Evolutionary conservation across 2,797 vertebrate genomes (phyloP).

Genomic region (Acrossocheilus fasciatus): DNA sequence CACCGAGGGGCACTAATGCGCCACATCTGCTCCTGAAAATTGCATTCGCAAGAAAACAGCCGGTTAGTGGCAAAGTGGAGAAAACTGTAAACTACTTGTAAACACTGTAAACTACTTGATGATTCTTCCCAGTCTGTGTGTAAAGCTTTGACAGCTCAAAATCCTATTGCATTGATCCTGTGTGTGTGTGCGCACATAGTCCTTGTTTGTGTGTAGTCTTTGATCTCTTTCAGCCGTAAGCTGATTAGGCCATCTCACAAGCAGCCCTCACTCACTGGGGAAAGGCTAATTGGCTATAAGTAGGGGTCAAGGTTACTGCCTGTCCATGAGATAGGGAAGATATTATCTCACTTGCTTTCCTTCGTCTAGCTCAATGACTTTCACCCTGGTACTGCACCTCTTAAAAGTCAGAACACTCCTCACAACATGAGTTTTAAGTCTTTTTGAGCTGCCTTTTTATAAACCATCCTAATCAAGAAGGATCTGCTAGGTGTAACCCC

Average conservation of each 20-base stretch:
- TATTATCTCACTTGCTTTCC: conserved; percentile 10
- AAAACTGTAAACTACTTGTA: neutral
- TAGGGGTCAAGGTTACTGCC: conserved; percentile 65
- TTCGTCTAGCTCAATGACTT: neutral
- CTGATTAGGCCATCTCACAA: conserved; percentile 37
- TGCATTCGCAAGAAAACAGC: neutral
- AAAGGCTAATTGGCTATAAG: conserved; percentile 58
- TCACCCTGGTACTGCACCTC: neutral
- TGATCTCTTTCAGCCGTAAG: conserved; percentile 36
- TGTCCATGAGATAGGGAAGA: conserved; percentile 1
- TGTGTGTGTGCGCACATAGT: neutral
- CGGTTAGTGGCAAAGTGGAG: neutral
- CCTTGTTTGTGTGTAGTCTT: conserved; percentile 18
- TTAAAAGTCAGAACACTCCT: neutral
- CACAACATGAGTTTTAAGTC: neutral
- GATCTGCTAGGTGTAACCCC: too few relatives aligned
- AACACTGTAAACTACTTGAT: conserved; percentile 1
- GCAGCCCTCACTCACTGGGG: conserved; percentile 10
- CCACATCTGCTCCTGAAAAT: neutral
- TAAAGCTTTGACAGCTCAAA: conserved; percentile 12
- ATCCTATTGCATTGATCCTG: conserved; percentile 11
- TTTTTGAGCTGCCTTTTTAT: neutral
- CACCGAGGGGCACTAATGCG: neutral
- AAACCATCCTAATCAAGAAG: neutral
- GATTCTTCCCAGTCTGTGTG: neutral